phyloP scores from a whole-genome alignment of 2,113 vertebrate genomes.

The Dicentrarchus labrax region DNA sequence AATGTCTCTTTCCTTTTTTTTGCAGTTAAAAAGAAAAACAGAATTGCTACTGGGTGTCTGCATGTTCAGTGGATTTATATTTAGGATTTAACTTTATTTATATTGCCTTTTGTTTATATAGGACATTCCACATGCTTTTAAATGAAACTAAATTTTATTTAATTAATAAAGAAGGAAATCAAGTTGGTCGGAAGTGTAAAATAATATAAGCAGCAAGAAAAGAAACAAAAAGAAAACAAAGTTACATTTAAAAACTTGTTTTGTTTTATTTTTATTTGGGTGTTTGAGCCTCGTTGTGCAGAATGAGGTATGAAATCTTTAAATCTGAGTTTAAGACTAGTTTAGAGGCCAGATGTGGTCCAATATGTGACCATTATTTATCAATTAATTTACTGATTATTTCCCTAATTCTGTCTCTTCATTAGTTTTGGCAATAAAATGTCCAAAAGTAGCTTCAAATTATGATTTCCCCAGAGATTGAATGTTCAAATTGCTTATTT shows the following conservation, averaged over 20 bases:
- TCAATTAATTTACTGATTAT: too few species aligned
- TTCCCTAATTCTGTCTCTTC: too few species aligned
- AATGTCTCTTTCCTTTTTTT: neutral
- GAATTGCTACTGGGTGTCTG: conserved; percentile 19
- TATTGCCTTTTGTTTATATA: neutral
- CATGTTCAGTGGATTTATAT: conserved; percentile 4
- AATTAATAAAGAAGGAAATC: neutral
- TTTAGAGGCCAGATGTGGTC: neutral
- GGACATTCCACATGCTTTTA: neutral
- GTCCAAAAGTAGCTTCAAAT: too few species aligned
- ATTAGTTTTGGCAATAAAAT: too few species aligned
- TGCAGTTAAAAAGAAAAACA: conserved; percentile 31
- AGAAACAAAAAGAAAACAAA: neutral
- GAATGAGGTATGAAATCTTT: neutral
- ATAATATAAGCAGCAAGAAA: neutral
- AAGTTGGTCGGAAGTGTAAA: neutral
- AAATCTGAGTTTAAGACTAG: neutral
- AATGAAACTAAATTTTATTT: too few species aligned
- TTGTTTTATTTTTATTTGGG: neutral
- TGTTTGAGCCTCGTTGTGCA: neutral
- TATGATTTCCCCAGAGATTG: too few species aligned
- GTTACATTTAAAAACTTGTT: neutral
- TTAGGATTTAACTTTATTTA: too few species aligned
- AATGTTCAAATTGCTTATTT: too few species aligned
- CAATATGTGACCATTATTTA: too few species aligned